These are phyloP conservation scores for Sclerodermus sp. DNA, from an alignment of 2,888 invertebrate genomes.

Conservation along the genomic window DNA sequence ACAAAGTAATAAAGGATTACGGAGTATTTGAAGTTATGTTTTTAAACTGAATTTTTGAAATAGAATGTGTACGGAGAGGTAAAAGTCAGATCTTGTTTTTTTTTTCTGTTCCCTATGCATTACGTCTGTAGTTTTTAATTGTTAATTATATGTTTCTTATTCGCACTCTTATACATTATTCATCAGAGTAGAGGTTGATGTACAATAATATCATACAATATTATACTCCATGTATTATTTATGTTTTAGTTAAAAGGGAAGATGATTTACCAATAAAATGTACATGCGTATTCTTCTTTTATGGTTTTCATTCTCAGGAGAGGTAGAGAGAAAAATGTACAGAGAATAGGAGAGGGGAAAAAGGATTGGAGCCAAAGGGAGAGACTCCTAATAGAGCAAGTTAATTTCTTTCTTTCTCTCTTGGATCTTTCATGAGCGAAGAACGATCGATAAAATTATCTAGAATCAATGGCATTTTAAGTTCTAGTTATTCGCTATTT, in stretches of 20 bases:
- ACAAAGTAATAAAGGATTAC: conserved; percentile 51
- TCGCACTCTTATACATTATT: conserved; percentile 13
- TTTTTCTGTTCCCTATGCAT: conserved; percentile 28
- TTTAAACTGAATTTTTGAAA: conserved; percentile 56
- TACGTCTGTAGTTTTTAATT: conserved; percentile 14
- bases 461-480: no score
- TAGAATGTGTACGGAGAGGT: conserved; percentile 56
- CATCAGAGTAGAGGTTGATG: conserved; percentile 22
- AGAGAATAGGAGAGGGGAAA: background rate
- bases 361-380: no score
- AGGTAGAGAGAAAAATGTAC: background rate
- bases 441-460: no score
- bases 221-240: conserved; percentile 39
- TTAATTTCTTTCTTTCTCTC: no score
- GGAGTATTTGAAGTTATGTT: conserved; percentile 55
- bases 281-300: conserved; percentile 34
- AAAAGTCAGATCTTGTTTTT: conserved; percentile 36
- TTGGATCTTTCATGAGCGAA: no score
- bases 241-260: conserved; percentile 38
- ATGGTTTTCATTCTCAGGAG: conserved; percentile 15
- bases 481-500: no score
- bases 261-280: conserved; percentile 42
- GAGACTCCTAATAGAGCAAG: no score
- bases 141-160: conserved; percentile 16
- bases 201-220: conserved; percentile 32